Percentiles rank a stretch among this genome's conserved stretches.
Conservation (phyloP, 1,140 invertebrate genomes). For the Phymastichus coffea region DNA sequence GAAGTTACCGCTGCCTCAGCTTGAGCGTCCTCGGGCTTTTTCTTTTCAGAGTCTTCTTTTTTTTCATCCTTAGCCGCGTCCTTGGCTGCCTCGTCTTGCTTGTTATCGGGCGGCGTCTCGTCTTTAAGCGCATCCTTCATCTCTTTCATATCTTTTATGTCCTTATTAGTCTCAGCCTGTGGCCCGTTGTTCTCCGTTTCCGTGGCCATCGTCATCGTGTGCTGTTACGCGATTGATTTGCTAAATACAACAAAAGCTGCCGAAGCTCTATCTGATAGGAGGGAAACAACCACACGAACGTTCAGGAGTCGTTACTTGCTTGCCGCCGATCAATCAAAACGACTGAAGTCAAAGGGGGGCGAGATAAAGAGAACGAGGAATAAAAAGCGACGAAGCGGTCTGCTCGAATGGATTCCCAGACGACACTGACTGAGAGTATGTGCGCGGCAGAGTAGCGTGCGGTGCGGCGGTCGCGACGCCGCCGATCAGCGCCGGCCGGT, state of each 20-base stretch:
- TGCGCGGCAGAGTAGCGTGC: too few species aligned
- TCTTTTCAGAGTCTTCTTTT: constrained; percentile 45
- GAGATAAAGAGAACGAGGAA: too few species aligned
- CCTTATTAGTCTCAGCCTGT: constrained; percentile 62
- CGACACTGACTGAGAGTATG: constrained; percentile 20
- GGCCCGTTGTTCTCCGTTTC: constrained; percentile 71
- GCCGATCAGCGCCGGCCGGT: constrained; percentile 38
- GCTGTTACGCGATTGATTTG: too few species aligned
- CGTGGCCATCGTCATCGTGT: constrained; percentile 65
- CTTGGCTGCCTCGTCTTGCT: constrained; percentile 61
- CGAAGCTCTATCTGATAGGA: too few species aligned
- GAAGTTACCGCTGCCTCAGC: constrained; percentile 73
- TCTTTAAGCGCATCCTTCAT: constrained; percentile 59
- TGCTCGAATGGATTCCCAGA: constrained; percentile 21
- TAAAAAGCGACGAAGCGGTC: neutral
- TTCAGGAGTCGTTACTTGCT: too few species aligned
- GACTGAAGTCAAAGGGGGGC: too few species aligned
- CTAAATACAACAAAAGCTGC: too few species aligned
- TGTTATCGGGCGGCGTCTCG: constrained; percentile 56
- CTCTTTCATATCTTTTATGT: constrained; percentile 63
- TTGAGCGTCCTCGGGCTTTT: constrained; percentile 57
- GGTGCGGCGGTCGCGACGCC: neutral
- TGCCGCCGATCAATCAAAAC: too few species aligned
- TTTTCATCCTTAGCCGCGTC: constrained; percentile 53
- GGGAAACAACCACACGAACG: too few species aligned